Evolutionary conservation across 2,797 vertebrate species (phyloP).

Genomic region (Gouania willdenowi): DNA sequence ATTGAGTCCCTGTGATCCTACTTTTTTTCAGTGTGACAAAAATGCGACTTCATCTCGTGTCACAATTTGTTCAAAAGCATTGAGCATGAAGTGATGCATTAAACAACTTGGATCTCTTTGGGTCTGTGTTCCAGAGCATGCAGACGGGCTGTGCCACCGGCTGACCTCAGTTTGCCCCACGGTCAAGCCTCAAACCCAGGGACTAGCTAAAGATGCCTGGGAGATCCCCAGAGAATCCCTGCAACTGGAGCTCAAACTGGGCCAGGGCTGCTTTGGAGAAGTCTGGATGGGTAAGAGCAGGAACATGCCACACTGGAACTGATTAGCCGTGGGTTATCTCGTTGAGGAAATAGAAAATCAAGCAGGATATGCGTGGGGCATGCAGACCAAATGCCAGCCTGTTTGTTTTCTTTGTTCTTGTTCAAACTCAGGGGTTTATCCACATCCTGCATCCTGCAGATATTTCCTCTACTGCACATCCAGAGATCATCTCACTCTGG

Average conservation of each 20-base stretch:
- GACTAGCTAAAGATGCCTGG: constrained; percentile 94
- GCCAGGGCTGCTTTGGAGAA: constrained; percentile 95
- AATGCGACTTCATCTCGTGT: constrained; percentile 35
- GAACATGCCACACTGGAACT: not conserved
- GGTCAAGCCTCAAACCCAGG: constrained; percentile 95
- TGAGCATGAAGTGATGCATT: constrained; percentile 25
- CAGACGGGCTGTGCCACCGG: constrained; percentile 92
- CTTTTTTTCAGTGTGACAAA: constrained; percentile 26
- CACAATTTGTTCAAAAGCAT: constrained; percentile 16
- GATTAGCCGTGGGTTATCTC: not conserved
- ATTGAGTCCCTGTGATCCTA: constrained; percentile 32
- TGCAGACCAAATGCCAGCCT: not conserved
- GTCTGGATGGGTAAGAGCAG: constrained; percentile 95
- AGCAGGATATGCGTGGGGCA: constrained; percentile 3
- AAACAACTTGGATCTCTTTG: constrained; percentile 6
- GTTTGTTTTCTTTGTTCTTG: constrained; percentile 38
- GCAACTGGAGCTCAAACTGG: constrained; percentile 90
- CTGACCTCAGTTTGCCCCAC: constrained; percentile 92
- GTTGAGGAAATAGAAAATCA: not conserved
- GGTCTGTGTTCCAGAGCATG: constrained; percentile 77
- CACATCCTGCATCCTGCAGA: constrained; percentile 60
- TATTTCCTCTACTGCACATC: constrained; percentile 49
- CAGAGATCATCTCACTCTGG: constrained; percentile 24
- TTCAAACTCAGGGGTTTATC: constrained; percentile 19
- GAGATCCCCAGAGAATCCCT: constrained; percentile 94